A percentile compares a stretch with the other conserved stretches of the same genome.
Conservation (phyloP, 1,140 invertebrate species). For the Psix sp. region DNA sequence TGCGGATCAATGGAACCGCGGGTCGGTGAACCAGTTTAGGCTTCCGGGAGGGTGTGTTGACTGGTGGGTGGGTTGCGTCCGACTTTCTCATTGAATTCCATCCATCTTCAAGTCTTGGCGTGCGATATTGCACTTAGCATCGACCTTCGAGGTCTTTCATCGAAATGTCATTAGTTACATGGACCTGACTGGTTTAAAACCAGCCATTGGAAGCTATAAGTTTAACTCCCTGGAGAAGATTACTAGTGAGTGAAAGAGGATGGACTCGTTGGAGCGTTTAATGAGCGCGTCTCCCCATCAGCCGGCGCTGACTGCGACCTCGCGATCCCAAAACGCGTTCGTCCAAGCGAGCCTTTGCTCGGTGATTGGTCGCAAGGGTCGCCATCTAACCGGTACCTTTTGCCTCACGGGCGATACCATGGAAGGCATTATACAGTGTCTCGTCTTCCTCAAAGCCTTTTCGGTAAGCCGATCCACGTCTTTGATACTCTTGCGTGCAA, state of each 20-base stretch:
- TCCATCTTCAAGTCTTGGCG: too few species aligned
- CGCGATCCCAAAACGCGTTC: slow-evolving; percentile 81
- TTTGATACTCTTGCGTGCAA: slow-evolving; percentile 48
- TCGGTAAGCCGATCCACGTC: slow-evolving; percentile 83
- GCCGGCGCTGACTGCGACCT: slow-evolving; percentile 80
- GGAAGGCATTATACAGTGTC: slow-evolving; percentile 94
- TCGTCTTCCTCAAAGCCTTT: slow-evolving; percentile 93
- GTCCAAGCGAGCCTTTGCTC: slow-evolving; percentile 87
- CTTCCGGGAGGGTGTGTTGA: slow-evolving; percentile 2
- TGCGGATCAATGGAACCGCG: slow-evolving; percentile 14
- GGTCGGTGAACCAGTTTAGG: slow-evolving; percentile 9
- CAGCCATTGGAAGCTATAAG: not conserved
- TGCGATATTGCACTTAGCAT: too few species aligned
- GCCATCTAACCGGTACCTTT: slow-evolving; percentile 90
- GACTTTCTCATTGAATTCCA: too few species aligned
- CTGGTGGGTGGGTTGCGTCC: not conserved
- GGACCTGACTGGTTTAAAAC: not conserved
- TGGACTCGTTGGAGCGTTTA: slow-evolving; percentile 87
- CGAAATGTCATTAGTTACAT: too few species aligned
- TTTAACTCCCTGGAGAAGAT: not conserved
- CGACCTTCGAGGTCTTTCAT: too few species aligned
- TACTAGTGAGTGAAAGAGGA: slow-evolving; percentile 62
- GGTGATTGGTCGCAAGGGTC: slow-evolving; percentile 84
- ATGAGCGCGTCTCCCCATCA: slow-evolving; percentile 84
- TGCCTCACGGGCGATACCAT: slow-evolving; percentile 92